These are phyloP conservation scores for Drosophila lutescens DNA, from an alignment of 2,888 invertebrate genomes.

Conservation along the genomic window DNA sequence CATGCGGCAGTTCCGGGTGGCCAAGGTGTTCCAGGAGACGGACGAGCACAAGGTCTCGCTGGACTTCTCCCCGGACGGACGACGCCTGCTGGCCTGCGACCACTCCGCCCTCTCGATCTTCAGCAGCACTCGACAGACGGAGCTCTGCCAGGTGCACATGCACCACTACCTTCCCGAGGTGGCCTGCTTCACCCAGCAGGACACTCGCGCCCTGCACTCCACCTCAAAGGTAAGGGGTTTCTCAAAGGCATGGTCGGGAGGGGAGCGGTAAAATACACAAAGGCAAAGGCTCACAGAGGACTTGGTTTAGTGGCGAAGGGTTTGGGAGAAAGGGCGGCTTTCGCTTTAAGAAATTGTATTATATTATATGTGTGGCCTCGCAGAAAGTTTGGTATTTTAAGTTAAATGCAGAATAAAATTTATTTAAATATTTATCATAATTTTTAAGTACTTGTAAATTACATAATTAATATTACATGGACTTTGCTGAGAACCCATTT, in stretches of 20 bases:
- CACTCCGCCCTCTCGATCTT: conserved; percentile 40
- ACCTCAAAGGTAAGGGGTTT: conserved; percentile 45
- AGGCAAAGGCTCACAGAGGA: background rate
- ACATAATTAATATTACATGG: too few species aligned
- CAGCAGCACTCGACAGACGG: conserved; percentile 17
- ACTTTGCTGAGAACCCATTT: too few species aligned
- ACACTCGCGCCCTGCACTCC: conserved; percentile 44
- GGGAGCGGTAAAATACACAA: background rate
- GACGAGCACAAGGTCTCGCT: conserved; percentile 31
- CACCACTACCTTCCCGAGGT: conserved; percentile 43
- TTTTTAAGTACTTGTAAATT: too few species aligned
- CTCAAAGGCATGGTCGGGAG: too few species aligned
- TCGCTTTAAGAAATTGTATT: background rate
- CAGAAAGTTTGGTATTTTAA: too few species aligned
- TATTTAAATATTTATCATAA: too few species aligned
- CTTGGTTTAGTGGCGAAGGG: background rate
- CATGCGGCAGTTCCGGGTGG: conserved; percentile 51
- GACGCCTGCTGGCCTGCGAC: conserved; percentile 43
- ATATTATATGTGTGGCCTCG: background rate
- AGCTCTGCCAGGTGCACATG: conserved; percentile 36
- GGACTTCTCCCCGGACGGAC: conserved; percentile 49
- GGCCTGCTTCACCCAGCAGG: conserved; percentile 44
- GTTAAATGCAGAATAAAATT: too few species aligned
- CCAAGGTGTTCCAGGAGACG: conserved; percentile 28
- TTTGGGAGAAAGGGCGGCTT: background rate